Conservation (phyloP, 2,113 vertebrate species). For the Lucifuga dentata region DNA sequence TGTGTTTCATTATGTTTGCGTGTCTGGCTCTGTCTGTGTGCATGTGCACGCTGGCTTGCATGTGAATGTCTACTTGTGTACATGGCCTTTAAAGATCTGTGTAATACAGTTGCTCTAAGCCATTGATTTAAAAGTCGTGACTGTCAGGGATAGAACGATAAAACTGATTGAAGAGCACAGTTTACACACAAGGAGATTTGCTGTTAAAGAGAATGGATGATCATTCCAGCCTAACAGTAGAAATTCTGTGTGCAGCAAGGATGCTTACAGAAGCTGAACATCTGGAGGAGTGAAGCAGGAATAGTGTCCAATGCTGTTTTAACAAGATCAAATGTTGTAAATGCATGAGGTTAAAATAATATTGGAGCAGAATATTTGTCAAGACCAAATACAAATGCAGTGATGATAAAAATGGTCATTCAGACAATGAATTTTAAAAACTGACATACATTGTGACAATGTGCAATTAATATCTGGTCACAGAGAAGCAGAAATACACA, state of each 20-base stretch:
- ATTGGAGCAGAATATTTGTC: conserved; percentile 11
- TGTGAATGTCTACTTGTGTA: conserved; percentile 36
- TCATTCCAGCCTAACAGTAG: conserved; percentile 21
- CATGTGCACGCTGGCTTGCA: conserved; percentile 8
- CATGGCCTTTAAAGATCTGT: conserved; percentile 46
- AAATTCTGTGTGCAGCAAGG: conserved; percentile 37
- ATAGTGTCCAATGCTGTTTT: not conserved
- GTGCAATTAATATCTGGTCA: too few species aligned
- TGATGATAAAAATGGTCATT: too few species aligned
- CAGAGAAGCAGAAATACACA: too few species aligned
- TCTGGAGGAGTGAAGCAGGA: conserved; percentile 50
- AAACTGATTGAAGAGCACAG: conserved; percentile 55
- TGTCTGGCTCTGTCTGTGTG: not conserved
- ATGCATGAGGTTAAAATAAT: conserved; percentile 23
- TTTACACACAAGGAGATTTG: conserved; percentile 65
- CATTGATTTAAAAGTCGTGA: conserved; percentile 55
- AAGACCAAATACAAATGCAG: too few species aligned
- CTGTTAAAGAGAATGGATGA: conserved; percentile 55
- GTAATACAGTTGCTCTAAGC: conserved; percentile 42
- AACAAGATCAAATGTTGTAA: too few species aligned
- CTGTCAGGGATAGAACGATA: conserved; percentile 42
- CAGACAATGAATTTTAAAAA: too few species aligned
- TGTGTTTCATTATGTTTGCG: not conserved
- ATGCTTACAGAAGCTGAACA: conserved; percentile 50
- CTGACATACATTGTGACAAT: too few species aligned